Evolutionary conservation across 2,888 invertebrate species (phyloP).

Genomic region (Callyntrura sp.): DNA sequence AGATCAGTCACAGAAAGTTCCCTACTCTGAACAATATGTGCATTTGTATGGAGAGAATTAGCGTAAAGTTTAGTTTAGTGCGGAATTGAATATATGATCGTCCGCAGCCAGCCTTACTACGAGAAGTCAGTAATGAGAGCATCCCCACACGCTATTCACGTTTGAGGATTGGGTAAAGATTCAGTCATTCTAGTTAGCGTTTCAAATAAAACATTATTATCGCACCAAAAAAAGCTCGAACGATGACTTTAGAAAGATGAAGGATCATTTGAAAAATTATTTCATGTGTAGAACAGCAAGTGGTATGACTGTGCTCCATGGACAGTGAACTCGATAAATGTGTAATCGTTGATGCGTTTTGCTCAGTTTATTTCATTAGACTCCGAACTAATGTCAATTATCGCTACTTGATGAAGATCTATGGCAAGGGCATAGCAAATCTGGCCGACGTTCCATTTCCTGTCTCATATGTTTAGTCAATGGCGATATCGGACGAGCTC

Average conservation of each 20-base stretch:
- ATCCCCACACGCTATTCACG: too few species aligned
- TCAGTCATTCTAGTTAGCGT: too few species aligned
- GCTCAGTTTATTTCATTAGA: conserved; percentile 61
- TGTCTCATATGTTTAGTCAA: conserved; percentile 69
- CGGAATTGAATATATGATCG: too few species aligned
- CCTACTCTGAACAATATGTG: too few species aligned
- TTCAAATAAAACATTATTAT: too few species aligned
- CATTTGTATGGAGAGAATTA: background rate
- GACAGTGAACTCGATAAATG: too few species aligned
- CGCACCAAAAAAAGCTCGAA: conserved; percentile 13
- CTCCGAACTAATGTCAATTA: conserved; percentile 80
- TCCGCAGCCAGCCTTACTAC: too few species aligned
- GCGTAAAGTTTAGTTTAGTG: too few species aligned
- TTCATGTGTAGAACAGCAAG: background rate
- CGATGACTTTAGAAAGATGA: conserved; percentile 21
- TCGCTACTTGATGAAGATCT: conserved; percentile 82
- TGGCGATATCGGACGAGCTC: conserved; percentile 25
- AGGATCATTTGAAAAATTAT: conserved; percentile 20
- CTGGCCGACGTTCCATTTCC: conserved; percentile 71
- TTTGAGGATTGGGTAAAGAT: too few species aligned
- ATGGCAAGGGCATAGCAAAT: conserved; percentile 72
- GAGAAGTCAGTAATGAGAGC: too few species aligned
- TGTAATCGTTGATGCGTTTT: conserved; percentile 42
- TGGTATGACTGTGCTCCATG: too few species aligned
- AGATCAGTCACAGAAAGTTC: background rate